Conservation (phyloP, 2,113 vertebrate species). For the Chloroceryle aenea region DNA sequence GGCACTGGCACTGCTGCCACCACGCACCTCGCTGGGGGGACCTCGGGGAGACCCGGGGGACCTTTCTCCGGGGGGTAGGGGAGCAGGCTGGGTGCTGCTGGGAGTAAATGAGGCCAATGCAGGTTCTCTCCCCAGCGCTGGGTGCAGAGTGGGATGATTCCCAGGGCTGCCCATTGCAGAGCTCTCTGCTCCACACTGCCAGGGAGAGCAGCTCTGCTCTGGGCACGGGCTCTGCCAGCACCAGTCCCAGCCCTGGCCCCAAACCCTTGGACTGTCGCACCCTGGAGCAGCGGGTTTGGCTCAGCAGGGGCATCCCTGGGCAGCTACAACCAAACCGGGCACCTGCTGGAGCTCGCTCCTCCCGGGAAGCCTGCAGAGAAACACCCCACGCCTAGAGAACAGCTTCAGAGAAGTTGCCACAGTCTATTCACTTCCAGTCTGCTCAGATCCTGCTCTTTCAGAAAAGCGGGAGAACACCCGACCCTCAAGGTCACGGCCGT, state of each 20-base stretch:
- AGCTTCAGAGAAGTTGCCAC: slow-evolving; percentile 56
- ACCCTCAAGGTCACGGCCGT: slow-evolving; percentile 75
- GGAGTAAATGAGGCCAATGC: background rate
- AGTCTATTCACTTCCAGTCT: slow-evolving; percentile 65
- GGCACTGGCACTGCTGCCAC: rapidly evolving
- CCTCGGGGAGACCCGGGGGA: background rate
- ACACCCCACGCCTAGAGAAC: background rate
- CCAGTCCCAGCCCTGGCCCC: background rate
- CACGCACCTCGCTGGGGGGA: rapidly evolving
- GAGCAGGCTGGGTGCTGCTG: rapidly evolving
- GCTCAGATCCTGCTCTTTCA: slow-evolving; percentile 14
- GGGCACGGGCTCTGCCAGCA: rapidly evolving
- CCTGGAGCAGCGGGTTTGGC: too few species aligned
- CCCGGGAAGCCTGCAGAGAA: background rate
- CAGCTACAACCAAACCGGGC: background rate
- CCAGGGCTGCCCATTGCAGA: background rate
- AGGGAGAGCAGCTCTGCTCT: background rate
- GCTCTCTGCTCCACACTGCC: background rate
- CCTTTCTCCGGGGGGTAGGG: rapidly evolving
- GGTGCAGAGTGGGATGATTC: background rate
- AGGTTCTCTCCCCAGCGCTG: rapidly evolving
- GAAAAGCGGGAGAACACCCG: background rate
- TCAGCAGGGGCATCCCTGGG: background rate
- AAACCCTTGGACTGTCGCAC: rapidly evolving
- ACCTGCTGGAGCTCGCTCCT: background rate